These are phyloP conservation scores for Galaxea fascicularis DNA, from an alignment of 92 coral and sea anemone species.

Conservation along the genomic window DNA sequence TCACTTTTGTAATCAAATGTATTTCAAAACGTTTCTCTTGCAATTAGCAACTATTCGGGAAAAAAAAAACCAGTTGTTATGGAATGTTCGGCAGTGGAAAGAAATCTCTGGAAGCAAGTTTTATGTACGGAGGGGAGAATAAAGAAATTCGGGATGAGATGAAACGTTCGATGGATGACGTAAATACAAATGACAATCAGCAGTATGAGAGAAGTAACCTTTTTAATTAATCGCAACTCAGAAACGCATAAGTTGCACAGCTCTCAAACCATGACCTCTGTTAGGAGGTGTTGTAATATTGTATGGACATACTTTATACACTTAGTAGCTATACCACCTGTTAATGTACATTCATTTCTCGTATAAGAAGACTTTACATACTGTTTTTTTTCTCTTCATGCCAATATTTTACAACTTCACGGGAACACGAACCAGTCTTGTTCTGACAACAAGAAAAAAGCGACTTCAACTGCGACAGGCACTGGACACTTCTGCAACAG, in stretches of 20 bases:
- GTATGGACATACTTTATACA: conserved; percentile 33
- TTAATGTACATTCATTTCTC: conserved; percentile 37
- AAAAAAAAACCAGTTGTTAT: no score
- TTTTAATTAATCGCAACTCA: conserved; percentile 38
- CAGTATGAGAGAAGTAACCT: neutral
- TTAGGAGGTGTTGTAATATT: conserved; percentile 13
- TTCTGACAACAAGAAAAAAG: conserved; percentile 20
- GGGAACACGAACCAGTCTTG: conserved; percentile 33
- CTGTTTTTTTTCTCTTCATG: neutral
- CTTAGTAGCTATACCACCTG: conserved; percentile 30
- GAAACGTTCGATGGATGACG: no score
- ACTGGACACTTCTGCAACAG: neutral
- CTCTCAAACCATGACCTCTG: conserved; percentile 18
- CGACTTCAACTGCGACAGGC: neutral
- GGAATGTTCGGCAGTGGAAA: no score
- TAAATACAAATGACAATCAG: neutral
- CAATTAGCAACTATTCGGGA: no score
- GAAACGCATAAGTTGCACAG: conserved; percentile 20
- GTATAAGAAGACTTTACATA: conserved; percentile 39
- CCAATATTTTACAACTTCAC: conserved; percentile 43
- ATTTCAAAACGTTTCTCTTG: no score
- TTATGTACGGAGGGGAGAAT: no score
- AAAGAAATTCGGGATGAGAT: no score
- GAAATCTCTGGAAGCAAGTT: no score
- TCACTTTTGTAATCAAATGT: no score